These are phyloP conservation scores for Melanostoma scalare DNA, from an alignment of 2,888 invertebrate species.

Conservation along the genomic window DNA sequence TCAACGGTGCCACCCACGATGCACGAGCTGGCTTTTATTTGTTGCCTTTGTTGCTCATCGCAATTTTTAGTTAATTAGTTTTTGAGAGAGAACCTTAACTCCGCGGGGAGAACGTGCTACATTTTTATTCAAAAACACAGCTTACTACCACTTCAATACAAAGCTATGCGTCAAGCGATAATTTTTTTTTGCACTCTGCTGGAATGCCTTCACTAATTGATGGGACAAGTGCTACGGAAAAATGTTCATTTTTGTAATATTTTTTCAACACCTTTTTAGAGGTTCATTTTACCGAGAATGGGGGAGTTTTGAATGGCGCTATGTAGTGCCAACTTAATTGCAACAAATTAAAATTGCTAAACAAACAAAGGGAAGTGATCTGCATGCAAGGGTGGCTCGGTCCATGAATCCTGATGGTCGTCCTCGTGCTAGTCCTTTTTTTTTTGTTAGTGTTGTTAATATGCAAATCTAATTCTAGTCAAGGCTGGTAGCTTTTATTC, in stretches of 20 bases:
- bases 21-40: conserved; percentile 28
- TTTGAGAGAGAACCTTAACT: conserved; percentile 2
- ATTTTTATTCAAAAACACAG: conserved; percentile 25
- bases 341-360: conserved; percentile 71
- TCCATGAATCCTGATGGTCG: conserved; percentile 43
- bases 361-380: conserved; percentile 60
- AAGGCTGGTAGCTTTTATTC: conserved; percentile 43
- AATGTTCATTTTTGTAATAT: conserved; percentile 19
- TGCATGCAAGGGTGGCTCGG: conserved; percentile 24
- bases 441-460: conserved; percentile 41
- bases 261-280: conserved; percentile 12
- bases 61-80: conserved; percentile 66
- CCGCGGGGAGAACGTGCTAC: conserved; percentile 21
- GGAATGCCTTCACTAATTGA: conserved; percentile 34
- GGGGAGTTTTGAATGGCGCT: not conserved
- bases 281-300: not conserved
- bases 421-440: conserved; percentile 2
- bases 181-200: not conserved
- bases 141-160: not conserved
- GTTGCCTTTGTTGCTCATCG: conserved; percentile 26
- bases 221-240: conserved; percentile 4
- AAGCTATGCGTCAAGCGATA: not conserved
- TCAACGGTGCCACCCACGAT: not conserved
- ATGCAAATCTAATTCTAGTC: conserved; percentile 63
- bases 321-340: conserved; percentile 51